Percentiles rank a stretch among this genome's conserved stretches.
Evolutionary conservation across 2,888 invertebrate species (phyloP).

Genomic region (Didymodactylos carnosus): DNA sequence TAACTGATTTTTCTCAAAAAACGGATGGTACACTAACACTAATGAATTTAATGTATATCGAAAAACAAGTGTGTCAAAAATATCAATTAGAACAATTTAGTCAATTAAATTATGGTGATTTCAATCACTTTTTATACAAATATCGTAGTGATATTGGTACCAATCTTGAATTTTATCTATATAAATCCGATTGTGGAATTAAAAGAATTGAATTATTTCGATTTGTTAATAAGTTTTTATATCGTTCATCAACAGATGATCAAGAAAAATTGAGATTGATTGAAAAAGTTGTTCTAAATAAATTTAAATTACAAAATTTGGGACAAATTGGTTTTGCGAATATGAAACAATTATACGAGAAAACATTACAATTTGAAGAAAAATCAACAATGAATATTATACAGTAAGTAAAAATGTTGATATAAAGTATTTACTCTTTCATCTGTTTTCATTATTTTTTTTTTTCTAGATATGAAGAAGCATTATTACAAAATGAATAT

Average conservation of each 20-base stretch:
- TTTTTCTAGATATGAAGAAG: not conserved
- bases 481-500: not conserved
- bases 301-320: not conserved
- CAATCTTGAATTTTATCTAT: not conserved
- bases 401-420: no score
- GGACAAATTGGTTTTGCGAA: not conserved
- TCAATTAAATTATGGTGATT: not conserved
- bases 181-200: not conserved
- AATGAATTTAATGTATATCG: not conserved
- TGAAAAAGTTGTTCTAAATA: not conserved
- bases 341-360: not conserved
- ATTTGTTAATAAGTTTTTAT: not conserved
- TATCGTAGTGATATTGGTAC: not conserved
- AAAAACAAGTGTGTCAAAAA: not conserved
- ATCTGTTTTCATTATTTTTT: no score
- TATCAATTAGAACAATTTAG: not conserved
- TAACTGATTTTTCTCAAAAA: not conserved
- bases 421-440: no score
- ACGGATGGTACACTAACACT: not conserved
- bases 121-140: not conserved
- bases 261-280: no score
- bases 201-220: not conserved
- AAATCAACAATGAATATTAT: no score
- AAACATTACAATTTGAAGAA: no score
- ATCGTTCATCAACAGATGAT: not conserved